Evolutionary conservation across 2,888 invertebrate genomes (phyloP).

Genomic region (Cyrtodaria siliqua): DNA sequence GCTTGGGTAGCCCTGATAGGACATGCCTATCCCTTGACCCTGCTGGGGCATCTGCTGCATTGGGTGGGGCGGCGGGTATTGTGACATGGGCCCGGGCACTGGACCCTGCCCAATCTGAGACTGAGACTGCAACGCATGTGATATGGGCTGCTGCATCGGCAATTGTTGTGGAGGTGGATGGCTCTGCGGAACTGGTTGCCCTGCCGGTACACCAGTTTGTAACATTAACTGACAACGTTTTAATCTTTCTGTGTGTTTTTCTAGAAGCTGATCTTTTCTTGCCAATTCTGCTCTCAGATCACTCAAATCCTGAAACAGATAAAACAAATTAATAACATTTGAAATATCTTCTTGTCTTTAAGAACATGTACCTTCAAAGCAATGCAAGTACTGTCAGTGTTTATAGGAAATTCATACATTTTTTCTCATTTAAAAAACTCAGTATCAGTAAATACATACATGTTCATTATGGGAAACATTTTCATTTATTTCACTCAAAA

Average conservation of each 20-base stretch:
- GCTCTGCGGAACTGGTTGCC: constrained; percentile 50
- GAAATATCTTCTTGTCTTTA: too few relatives aligned
- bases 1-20: constrained; percentile 51
- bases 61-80: constrained; percentile 57
- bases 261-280: constrained; percentile 95
- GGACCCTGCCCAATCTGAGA: not conserved
- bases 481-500: too few relatives aligned
- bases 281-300: constrained; percentile 94
- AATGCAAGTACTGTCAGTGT: too few relatives aligned
- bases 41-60: constrained; percentile 53
- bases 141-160: constrained; percentile 40
- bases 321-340: too few relatives aligned
- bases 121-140: constrained; percentile 48
- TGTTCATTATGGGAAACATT: too few relatives aligned
- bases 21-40: constrained; percentile 27
- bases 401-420: too few relatives aligned
- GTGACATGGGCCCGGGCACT: constrained; percentile 73
- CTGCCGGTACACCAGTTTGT: constrained; percentile 50
- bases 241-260: constrained; percentile 96
- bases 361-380: too few relatives aligned
- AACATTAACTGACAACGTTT: constrained; percentile 95
- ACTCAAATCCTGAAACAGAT: constrained; percentile 91
- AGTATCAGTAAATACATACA: too few relatives aligned
- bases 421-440: too few relatives aligned
- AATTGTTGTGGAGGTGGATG: constrained; percentile 41